Conservation (phyloP, 2,888 invertebrate genomes). For the Quadriops clusia region DNA sequence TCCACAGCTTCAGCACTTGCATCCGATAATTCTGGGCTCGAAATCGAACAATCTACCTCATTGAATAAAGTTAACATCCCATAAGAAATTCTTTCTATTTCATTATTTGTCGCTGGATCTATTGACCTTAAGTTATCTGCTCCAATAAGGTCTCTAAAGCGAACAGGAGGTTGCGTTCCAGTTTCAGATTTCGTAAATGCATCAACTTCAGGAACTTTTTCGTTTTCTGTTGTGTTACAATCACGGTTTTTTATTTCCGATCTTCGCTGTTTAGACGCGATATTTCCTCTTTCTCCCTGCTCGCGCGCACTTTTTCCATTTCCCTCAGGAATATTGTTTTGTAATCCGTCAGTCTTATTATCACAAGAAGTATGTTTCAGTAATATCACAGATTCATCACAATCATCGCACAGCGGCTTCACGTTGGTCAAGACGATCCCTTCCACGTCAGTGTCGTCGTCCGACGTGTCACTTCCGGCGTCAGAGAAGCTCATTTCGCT, state of each 20-base stretch:
- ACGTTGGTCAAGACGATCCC: conserved; percentile 36
- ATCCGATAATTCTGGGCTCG: conserved; percentile 31
- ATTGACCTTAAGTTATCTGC: too few relatives aligned
- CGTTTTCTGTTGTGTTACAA: too few relatives aligned
- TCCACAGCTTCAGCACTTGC: conserved; percentile 31
- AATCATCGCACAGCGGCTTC: conserved; percentile 23
- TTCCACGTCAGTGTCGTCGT: conserved; percentile 48
- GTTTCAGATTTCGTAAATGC: too few relatives aligned
- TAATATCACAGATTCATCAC: conserved; percentile 6
- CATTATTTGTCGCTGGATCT: too few relatives aligned
- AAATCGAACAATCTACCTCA: conserved; percentile 21
- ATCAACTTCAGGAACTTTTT: too few relatives aligned
- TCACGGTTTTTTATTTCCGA: background rate
- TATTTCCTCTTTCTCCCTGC: conserved; percentile 5
- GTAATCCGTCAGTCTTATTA: conserved; percentile 3
- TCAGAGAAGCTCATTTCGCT: conserved; percentile 21
- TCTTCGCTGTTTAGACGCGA: conserved; percentile 1
- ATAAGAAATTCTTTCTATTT: too few relatives aligned
- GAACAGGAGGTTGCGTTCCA: too few relatives aligned
- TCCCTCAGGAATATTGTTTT: conserved; percentile 1
- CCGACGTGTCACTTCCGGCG: conserved; percentile 40
- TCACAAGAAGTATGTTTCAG: conserved; percentile 1
- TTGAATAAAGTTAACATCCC: too few relatives aligned
- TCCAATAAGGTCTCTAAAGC: too few relatives aligned
- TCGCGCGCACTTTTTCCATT: conserved; percentile 1